Base-by-base conservation (phyloP, 2,888 invertebrate genomes). In the Leucozona laternaria region DNA sequence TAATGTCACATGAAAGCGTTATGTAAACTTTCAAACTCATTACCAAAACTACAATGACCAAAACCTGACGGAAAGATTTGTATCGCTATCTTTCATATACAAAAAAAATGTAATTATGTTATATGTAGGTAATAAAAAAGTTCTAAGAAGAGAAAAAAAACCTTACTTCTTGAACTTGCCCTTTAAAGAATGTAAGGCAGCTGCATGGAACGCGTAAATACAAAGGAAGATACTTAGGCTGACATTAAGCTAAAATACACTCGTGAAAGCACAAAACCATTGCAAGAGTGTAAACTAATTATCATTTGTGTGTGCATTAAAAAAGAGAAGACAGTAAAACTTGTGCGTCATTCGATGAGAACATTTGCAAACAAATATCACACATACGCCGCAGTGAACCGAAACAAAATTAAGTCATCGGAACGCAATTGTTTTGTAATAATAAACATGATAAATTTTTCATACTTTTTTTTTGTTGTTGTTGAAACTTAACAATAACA, bases 341-440 rank as follows among this genome's bases (percentile, higher is more conserved):
- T 28, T 2, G 7, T 43, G n/a, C 20, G 64, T 73, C 73, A 73
- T 45, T 50, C 57, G 7, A 15, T 17, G 11, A n/a, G 50, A 37
- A 17, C 28, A 43, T 20, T 62, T n/a, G 20, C 25, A 34, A 34
- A 40, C 40, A 75, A 62, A 70, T 37, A 60, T 40, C 43, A 20
- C 76, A 8, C 62, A 75, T 75, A 75, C 75, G 80, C 68, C 66
- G 1, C 11, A 75, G 80, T 60, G 66, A 75, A 60, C 40, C 37
- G 7, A 25, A 37, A 22, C 10, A 11, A 73, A 72, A 37, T 50
- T 28, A 57, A 50, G 55, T 76, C 48, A 66, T 57, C 48, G 64
- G 31, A 68, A 31, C 34, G 10, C 34, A 57, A 17, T 57, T 55
- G 4, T 55, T 28, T 28, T 28, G 22, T 8, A n/a, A 45, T 17